Evolutionary conservation across 64 coral and sea anemone species (phyloP).

Genomic region (Actinia equina): DNA sequence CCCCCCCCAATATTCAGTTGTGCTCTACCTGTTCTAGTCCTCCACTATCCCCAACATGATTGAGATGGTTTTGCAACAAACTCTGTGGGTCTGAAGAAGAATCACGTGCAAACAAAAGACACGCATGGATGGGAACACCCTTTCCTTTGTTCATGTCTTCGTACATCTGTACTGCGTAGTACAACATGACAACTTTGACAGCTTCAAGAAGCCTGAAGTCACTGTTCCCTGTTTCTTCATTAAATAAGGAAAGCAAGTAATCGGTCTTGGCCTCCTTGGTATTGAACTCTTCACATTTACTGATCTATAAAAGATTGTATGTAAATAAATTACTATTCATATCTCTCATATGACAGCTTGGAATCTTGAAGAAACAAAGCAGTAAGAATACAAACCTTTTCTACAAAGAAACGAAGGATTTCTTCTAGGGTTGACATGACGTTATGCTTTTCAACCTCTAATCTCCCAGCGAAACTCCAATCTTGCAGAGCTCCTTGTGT

Average conservation of each 20-base stretch:
- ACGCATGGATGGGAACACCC: slow-evolving; percentile 71
- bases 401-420: slow-evolving; percentile 37
- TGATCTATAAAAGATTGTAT: background rate
- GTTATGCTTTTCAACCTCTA: slow-evolving; percentile 32
- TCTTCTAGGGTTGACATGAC: slow-evolving; percentile 40
- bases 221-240: slow-evolving; percentile 35
- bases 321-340: no score
- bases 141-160: slow-evolving; percentile 26
- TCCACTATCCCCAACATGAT: slow-evolving; percentile 81
- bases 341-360: no score
- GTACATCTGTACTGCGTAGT: slow-evolving; percentile 49
- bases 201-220: slow-evolving; percentile 81
- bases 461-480: slow-evolving; percentile 77
- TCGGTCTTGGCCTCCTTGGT: slow-evolving; percentile 29
- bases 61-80: slow-evolving; percentile 67
- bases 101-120: slow-evolving; percentile 84
- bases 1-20: no score
- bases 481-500: slow-evolving; percentile 30
- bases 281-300: background rate
- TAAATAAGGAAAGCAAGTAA: slow-evolving; percentile 46
- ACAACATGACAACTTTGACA: slow-evolving; percentile 77
- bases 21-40: slow-evolving; percentile 74
- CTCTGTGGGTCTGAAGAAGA: slow-evolving; percentile 41
- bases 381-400: slow-evolving; percentile 10
- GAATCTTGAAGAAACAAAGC: background rate